Evolutionary conservation across 2,797 vertebrate genomes (phyloP).

Genomic region (Poliocrania exsul): DNA sequence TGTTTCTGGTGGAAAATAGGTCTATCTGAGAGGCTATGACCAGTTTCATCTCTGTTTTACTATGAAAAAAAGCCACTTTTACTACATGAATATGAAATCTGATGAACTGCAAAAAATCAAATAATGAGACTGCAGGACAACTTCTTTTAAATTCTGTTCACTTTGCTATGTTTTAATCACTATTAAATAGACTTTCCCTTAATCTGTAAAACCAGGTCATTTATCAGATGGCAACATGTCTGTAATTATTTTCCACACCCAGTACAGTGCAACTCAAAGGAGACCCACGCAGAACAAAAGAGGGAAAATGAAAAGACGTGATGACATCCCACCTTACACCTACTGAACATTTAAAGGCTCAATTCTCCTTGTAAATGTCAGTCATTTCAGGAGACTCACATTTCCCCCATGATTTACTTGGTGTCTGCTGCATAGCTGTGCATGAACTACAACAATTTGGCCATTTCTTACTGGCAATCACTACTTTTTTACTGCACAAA

Average conservation of each 20-base stretch:
- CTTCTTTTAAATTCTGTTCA: not conserved
- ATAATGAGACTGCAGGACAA: not conserved
- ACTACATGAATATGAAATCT: not conserved
- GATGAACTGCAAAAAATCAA: not conserved
- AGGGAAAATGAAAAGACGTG: not conserved
- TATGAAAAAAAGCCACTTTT: not conserved
- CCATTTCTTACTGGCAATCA: not conserved
- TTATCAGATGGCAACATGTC: not conserved
- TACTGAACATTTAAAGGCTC: not conserved
- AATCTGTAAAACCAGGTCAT: not conserved
- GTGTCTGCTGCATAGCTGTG: not conserved
- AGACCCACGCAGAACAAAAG: not conserved
- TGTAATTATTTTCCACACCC: not conserved
- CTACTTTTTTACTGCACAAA: not conserved
- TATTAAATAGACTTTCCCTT: not conserved
- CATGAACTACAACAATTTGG: no score
- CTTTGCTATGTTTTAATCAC: not conserved
- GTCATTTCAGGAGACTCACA: not conserved
- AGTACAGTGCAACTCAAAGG: not conserved
- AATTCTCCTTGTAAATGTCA: not conserved
- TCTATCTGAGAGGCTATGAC: not conserved
- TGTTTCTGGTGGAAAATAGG: not conserved
- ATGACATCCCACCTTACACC: not conserved
- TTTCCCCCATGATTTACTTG: not conserved
- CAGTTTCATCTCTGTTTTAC: accelerated